Percentiles rank a stretch among this genome's conserved stretches.
Conservation (phyloP, 2,113 vertebrate species). For the Nothoprocta pentlandii region DNA sequence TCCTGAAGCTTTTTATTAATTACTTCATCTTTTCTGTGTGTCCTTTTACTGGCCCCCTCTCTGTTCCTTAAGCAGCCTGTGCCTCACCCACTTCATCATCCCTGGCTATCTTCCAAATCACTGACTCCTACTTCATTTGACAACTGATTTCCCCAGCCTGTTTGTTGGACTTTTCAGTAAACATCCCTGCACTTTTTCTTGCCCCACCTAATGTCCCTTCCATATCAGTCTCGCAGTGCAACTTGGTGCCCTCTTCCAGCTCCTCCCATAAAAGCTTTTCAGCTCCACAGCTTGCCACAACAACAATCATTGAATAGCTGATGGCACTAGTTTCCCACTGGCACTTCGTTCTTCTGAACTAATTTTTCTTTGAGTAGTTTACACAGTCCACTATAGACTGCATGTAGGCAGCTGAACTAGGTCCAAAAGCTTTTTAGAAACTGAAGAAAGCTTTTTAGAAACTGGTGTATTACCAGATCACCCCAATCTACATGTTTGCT, state of each 20-base stretch:
- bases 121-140: background rate
- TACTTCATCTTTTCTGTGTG: slow-evolving; percentile 26
- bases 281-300: background rate
- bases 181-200: background rate
- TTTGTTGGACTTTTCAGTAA: background rate
- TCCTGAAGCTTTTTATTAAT: background rate
- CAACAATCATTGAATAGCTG: background rate
- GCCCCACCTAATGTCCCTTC: background rate
- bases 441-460: background rate
- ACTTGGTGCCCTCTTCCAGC: slow-evolving; percentile 2
- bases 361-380: background rate
- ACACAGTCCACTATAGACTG: background rate
- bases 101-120: background rate
- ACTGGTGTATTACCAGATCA: background rate
- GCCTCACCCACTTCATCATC: background rate
- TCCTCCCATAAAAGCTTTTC: background rate
- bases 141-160: background rate
- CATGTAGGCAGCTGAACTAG: background rate
- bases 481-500: background rate
- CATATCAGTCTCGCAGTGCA: background rate
- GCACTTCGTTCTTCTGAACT: background rate
- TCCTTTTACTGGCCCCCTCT: slow-evolving; percentile 2
- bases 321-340: background rate
- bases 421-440: background rate
- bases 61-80: background rate